Evolutionary conservation across 2,113 vertebrate species (phyloP), one percentile per base, ranked within the genome.

Genomic region (Hippocampus guttulatus): DNA sequence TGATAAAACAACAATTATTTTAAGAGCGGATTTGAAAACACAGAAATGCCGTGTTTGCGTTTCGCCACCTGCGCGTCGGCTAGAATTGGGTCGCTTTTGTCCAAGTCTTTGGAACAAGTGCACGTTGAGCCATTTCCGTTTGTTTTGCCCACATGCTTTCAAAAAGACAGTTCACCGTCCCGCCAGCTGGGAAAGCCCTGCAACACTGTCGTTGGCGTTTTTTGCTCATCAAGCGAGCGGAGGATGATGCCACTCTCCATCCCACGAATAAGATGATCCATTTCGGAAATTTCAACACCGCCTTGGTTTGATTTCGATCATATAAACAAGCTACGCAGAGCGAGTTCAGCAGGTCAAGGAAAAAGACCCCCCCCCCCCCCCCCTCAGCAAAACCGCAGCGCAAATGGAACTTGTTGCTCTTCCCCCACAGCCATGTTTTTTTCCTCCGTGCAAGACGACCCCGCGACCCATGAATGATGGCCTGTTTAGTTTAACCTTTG

Each of bases 401-500:
- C 68, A 41, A 41, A 38, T 27, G 15, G 64, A 27, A 9, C 20
- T 38, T 41, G 40, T 45, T 58, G 20, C 7, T 54, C 54, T 62
- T 67, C 47, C 60, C 30, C 51, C 10, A 5, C 4, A 64, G 75
- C 11, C 21, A 23, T 10, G 27, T 20, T 3, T 49, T 66, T 38
- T 45, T 23, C 16, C 14, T 33, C 33, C 33, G 23, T 68, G 30
- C 55, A 14, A 5, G 0, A 3, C 38, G 70, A 67, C 8, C 54
- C 41, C 1, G 3, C 25, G 52, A 23, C 21, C 52, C 11, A 3
- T 41, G 49, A 70, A 30, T 67, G 6, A n/a, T 8, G 45, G 18
- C 9, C 27, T 23, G 8, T 27, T 63, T 45, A 47, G 58, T 52
- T n/a, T 63, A n/a, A 67, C 43, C 67, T 73, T 9, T 65, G 51